These are phyloP conservation scores for Metacarcinus magister DNA, from an alignment of 2,888 invertebrate species.

Conservation along the genomic window DNA sequence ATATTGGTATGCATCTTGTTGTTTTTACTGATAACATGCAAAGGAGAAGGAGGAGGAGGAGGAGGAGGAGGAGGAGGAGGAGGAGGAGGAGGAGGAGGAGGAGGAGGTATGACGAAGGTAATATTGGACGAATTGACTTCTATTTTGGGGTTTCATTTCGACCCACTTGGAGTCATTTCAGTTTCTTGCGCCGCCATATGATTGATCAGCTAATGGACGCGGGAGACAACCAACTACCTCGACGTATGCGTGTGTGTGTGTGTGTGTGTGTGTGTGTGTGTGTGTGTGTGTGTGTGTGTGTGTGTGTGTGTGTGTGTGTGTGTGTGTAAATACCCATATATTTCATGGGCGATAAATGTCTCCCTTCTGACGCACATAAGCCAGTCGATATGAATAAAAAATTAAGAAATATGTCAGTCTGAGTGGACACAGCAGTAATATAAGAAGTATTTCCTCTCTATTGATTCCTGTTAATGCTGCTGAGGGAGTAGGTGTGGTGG, in stretches of 20 bases:
- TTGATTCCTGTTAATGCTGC: no score
- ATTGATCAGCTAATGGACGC: not conserved
- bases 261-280: not conserved
- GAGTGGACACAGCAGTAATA: no score
- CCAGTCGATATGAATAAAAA: no score
- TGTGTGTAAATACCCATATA: not conserved
- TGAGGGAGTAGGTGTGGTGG: no score
- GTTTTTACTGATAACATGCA: no score
- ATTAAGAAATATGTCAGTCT: no score
- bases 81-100: not conserved
- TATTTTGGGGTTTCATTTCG: not conserved
- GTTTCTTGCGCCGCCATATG: not conserved
- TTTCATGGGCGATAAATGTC: not conserved
- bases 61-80: not conserved
- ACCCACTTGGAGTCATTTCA: not conserved
- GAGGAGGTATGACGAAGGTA: not conserved
- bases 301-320: no score
- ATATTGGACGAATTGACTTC: conserved; percentile 42
- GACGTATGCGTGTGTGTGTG: not conserved
- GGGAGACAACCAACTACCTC: no score
- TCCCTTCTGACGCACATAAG: not conserved
- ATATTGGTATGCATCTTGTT: no score
- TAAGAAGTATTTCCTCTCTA: no score
- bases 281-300: not conserved
- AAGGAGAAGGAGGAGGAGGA: not conserved